Evolutionary conservation across 2,797 vertebrate genomes (phyloP), one percentile per base, ranked within the genome.

Genomic region (Mormyrops boulengeri): DNA sequence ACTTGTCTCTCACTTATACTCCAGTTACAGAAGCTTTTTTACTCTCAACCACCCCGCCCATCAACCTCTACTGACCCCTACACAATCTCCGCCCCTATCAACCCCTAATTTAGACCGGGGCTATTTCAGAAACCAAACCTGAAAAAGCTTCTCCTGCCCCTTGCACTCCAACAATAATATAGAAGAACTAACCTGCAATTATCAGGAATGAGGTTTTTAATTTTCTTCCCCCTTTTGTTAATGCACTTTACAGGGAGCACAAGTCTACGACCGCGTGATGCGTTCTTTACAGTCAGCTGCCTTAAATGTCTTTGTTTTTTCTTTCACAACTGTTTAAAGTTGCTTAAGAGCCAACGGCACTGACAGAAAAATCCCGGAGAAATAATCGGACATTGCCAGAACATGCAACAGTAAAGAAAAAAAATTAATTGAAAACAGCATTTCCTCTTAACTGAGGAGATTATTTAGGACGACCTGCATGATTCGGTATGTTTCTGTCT

Each of bases 1-100:
- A 91, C 91, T 80, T 90, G 90, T 92, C 90, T 89, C 85, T 53
- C 3, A 93, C 91, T 84, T 87, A 82, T 44, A n/a, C 85, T 88
- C 80, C 22, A 89, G 90, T 60, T 89, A 87, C 34, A 57, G 14
- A 49, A 41, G 53, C 60, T 90, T 69, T 80, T 73, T 91, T 90
- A 52, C 8, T 26, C 22, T 11, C 8, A 91, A 91, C 53, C 49
- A 73, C 50, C 38, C 17, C 88, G 53, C 57, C 22, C 60, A 66
- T 66, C 60, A 73, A 73, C 66, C 66, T 73, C 66, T 73, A 73
- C 66, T 73, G 66, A 73, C 66, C 66, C 30, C 30, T 38, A 38
- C 12, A 73, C 34, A 49, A 87, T 49, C 80, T 84, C 80, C 91
- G 17, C 26, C 87, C 47, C 87, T 22, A 73, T 17, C 82, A 69